Percentiles rank a stretch among this genome's conserved stretches.
Evolutionary conservation across 2,113 vertebrate genomes (phyloP).

Genomic region (Numida meleagris): DNA sequence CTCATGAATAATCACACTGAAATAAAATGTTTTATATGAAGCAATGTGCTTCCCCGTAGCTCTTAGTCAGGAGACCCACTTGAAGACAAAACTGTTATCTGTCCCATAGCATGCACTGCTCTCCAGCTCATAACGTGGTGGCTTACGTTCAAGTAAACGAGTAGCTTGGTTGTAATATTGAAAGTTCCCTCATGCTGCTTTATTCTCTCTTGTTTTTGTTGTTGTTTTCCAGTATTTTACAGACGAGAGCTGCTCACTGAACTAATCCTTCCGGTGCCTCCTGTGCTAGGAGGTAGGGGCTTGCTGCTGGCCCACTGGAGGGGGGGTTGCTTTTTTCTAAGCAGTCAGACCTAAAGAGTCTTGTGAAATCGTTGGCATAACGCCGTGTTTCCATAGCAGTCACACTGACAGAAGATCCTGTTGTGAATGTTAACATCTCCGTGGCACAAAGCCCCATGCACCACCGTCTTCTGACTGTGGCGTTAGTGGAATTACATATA

Average conservation of each 20-base stretch:
- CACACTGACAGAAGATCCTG: neutral
- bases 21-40: neutral
- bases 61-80: neutral
- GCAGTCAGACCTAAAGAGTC: neutral
- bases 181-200: neutral
- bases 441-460: neutral
- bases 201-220: neutral
- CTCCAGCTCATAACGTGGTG: neutral
- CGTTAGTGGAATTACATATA: neutral
- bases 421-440: constrained; percentile 51
- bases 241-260: neutral
- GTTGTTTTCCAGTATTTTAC: neutral
- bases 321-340: neutral
- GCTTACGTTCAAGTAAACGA: neutral
- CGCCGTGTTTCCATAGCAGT: constrained; percentile 23
- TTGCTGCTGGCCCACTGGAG: neutral
- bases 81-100: neutral
- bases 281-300: neutral
- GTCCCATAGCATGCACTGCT: neutral
- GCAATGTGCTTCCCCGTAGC: fast-evolving
- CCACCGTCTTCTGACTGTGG: fast-evolving
- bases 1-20: neutral
- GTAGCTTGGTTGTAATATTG: neutral
- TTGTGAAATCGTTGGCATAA: constrained; percentile 18
- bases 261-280: neutral